Conservation (phyloP, 2,888 invertebrate genomes). For the Tholera decimalis region DNA sequence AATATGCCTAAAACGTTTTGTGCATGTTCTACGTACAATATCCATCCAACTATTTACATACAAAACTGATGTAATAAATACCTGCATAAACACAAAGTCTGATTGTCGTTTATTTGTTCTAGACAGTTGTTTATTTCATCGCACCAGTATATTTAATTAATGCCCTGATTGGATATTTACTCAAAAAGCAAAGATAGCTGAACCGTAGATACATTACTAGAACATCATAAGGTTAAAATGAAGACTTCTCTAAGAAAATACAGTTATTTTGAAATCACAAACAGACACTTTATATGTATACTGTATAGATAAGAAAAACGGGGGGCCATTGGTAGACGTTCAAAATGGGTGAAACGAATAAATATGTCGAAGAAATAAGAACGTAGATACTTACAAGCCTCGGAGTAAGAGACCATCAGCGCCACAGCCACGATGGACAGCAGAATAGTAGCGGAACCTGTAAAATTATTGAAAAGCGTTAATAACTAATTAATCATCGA, state of each 20-base stretch:
- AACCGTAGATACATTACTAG: background rate
- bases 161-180: conserved; percentile 52
- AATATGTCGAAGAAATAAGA: background rate
- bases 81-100: conserved; percentile 9
- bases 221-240: background rate
- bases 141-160: conserved; percentile 1
- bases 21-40: no score
- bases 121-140: background rate
- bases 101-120: conserved; percentile 32
- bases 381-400: conserved; percentile 77
- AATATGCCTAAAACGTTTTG: no score
- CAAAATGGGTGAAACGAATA: no score
- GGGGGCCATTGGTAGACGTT: background rate
- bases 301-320: no score
- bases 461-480: conserved; percentile 43
- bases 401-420: conserved; percentile 72
- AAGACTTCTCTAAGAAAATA: conserved; percentile 2
- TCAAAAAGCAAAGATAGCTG: conserved; percentile 9
- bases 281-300: no score
- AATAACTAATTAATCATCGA: no score
- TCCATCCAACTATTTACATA: no score
- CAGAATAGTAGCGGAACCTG: conserved; percentile 79
- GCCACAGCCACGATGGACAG: conserved; percentile 72
- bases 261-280: no score
- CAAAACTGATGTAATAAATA: background rate